Evolutionary conservation across 2,113 vertebrate genomes (phyloP).

Genomic region (western clawed frog (Xenopus tropicalis)): UCB_Xtro_10.0 CM004451.2:53682501-53683000

Average conservation of each 20-base stretch:
- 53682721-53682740: too few species aligned
- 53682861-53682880: constrained; percentile 36
- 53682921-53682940: constrained; percentile 18
- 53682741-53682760: neutral
- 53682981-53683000: constrained; percentile 42
- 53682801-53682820: constrained; percentile 31
- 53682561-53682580: too few species aligned
- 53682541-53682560: too few species aligned
- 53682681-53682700: too few species aligned
- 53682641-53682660: too few species aligned
- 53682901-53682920: constrained; percentile 32
- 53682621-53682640: too few species aligned
- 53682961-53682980: constrained; percentile 40
- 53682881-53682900: constrained; percentile 33
- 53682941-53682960: constrained; percentile 28
- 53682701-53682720: too few species aligned
- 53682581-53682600: too few species aligned
- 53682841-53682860: constrained; percentile 12
- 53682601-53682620: too few species aligned
- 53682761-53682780: neutral
- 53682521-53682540: too few species aligned
- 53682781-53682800: constrained; percentile 8
- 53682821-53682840: constrained; percentile 40
- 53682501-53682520: too few species aligned
- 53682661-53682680: too few species aligned